These are phyloP conservation scores for Drosophila neocordata DNA, from an alignment of 1,140 invertebrate genomes.

Conservation along the genomic window DNA sequence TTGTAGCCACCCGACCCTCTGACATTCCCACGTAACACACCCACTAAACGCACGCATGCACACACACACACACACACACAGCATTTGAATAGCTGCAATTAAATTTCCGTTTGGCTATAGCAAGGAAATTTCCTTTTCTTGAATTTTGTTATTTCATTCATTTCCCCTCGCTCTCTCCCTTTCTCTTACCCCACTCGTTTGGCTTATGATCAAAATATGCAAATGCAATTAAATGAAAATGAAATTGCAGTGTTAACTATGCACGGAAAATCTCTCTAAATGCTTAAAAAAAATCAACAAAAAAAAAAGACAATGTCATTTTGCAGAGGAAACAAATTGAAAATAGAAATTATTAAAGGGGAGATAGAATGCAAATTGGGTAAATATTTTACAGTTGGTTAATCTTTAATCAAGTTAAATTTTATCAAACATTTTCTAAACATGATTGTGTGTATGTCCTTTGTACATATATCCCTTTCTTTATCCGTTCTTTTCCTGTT, in stretches of 20 bases:
- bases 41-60: background rate
- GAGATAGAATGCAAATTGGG: constrained; percentile 27
- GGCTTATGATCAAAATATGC: constrained; percentile 77
- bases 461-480: constrained; percentile 37
- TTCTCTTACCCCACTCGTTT: background rate
- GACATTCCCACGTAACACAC: background rate
- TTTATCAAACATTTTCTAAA: constrained; percentile 13
- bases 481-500: background rate
- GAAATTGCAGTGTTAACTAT: constrained; percentile 9
- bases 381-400: constrained; percentile 50
- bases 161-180: constrained; percentile 34
- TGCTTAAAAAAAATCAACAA: no score
- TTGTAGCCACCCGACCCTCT: background rate
- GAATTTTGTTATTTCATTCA: constrained; percentile 60
- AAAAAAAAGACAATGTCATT: constrained; percentile 45
- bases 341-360: constrained; percentile 10
- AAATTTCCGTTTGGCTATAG: constrained; percentile 10
- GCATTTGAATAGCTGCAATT: constrained; percentile 3
- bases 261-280: constrained; percentile 12
- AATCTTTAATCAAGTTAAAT: constrained; percentile 31
- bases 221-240: constrained; percentile 73
- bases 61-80: background rate
- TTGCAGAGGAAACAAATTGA: background rate
- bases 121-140: constrained; percentile 4
- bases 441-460: no score